Base-by-base conservation (phyloP, 2,797 vertebrate genomes). In the Ataeniobius toweri region DNA sequence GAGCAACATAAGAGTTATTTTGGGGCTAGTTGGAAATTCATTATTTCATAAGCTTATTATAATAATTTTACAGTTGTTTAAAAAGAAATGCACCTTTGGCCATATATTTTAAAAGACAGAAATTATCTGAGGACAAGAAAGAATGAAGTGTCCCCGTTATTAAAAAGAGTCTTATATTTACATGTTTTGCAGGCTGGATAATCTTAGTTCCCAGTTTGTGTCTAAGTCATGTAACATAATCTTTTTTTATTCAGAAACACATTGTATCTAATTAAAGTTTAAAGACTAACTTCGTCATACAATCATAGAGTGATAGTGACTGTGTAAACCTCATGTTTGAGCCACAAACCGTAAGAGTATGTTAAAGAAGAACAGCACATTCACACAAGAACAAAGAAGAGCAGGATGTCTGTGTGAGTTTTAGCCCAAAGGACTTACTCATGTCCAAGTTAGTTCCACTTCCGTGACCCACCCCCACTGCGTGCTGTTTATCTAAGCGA, bases 401-500 rank as follows among this genome's bases (percentile, higher is more conserved):
- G 3, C 44, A 12, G 6, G 39, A 44, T 59, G 53, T 77, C 53
- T 28, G 48, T 69, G 28, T 72, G n/a, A 58, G 22, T 36, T 9
- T 70, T 9, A 53, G 39, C 22, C 39, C 46, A 75, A 75, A 31
- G 41, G 80, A 65, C 28, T 86, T 76, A 76, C 14, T 76, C 78
- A 67, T 76, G 79, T 79, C 70, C 58, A 63, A 81, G 68, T 31
- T 65, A 77, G 28, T 55, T 65, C 24, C 20, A 50, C 58, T 73
- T 83, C 51, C 41, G 41, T 55, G 76, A 71, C 39, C 70, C 28
- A 36, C 71, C 68, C 65, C 71, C 71, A 24, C 58, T 31, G 20
- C 9, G 10, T 44, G 51, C 67, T 85, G 78, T 86, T 89, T 84
- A 76, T 67, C 22, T 16, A 73, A 80, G 75, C 77, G 83, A 82